These are phyloP conservation scores for Ichneumon xanthorius DNA, from an alignment of 2,888 invertebrate genomes.

Conservation along the genomic window DNA sequence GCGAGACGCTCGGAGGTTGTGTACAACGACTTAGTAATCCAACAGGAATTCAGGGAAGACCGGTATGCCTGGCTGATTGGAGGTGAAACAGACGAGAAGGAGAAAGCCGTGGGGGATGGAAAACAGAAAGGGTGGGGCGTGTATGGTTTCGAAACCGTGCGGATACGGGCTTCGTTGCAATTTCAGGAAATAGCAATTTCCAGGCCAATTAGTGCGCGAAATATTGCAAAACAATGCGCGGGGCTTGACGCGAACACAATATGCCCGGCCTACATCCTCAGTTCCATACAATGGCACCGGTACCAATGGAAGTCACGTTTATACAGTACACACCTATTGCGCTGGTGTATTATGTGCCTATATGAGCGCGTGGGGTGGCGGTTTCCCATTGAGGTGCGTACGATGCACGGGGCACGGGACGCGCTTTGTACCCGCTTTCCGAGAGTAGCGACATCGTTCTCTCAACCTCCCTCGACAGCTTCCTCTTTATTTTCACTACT, in stretches of 20 bases:
- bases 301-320: constrained; percentile 46
- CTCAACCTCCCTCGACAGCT: constrained; percentile 35
- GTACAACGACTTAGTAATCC: constrained; percentile 35
- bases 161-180: constrained; percentile 70
- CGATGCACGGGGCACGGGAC: constrained; percentile 4
- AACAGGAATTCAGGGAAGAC: constrained; percentile 35
- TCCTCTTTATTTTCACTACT: constrained; percentile 2
- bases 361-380: constrained; percentile 50
- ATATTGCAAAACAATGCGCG: constrained; percentile 80
- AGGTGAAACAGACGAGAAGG: constrained; percentile 31
- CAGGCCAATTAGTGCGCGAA: constrained; percentile 81
- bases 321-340: constrained; percentile 18
- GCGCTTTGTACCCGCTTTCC: constrained; percentile 43
- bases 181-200: constrained; percentile 79
- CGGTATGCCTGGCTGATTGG: constrained; percentile 46
- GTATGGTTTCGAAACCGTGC: constrained; percentile 15
- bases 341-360: constrained; percentile 50
- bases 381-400: constrained; percentile 43
- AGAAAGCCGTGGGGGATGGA: constrained; percentile 14
- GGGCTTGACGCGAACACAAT: constrained; percentile 76
- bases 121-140: constrained; percentile 27
- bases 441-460: constrained; percentile 49
- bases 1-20: constrained; percentile 17
- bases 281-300: constrained; percentile 62
- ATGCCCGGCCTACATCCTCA: constrained; percentile 61